Conservation (phyloP, 1,140 invertebrate species). For the Drosophila persimilis region DNA sequence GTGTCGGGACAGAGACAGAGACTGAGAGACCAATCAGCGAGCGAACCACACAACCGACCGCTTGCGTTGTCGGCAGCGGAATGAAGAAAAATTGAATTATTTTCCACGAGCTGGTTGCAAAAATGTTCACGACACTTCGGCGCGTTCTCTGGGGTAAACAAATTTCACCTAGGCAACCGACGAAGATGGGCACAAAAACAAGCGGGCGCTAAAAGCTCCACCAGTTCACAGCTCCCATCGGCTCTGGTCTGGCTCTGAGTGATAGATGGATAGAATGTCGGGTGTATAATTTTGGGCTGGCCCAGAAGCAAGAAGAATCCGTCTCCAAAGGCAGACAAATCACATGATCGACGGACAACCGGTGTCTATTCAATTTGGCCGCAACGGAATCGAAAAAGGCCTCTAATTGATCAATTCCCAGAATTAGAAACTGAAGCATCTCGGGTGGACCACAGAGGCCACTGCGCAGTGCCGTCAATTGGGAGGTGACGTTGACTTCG, state of each 20-base stretch:
- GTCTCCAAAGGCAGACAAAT: constrained; percentile 26
- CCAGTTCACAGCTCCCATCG: constrained; percentile 2
- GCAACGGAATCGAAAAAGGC: constrained; percentile 11
- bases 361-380: constrained; percentile 12
- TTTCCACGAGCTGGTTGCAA: constrained; percentile 59
- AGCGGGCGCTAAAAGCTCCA: constrained; percentile 23
- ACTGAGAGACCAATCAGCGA: constrained; percentile 9
- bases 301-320: not conserved
- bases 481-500: constrained; percentile 29
- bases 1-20: not conserved
- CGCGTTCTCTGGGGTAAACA: constrained; percentile 67
- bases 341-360: constrained; percentile 51
- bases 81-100: constrained; percentile 80
- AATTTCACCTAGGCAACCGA: constrained; percentile 64
- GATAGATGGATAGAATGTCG: no score
- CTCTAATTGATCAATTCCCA: constrained; percentile 72
- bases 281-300: no score
- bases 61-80: constrained; percentile 76
- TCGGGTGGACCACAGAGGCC: not conserved
- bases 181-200: constrained; percentile 61
- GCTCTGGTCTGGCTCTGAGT: not conserved
- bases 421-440: constrained; percentile 77
- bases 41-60: constrained; percentile 63
- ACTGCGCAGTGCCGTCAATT: constrained; percentile 39
- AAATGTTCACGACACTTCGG: constrained; percentile 47